Evolutionary conservation across 1,140 invertebrate species (phyloP).

Genomic region (Trichonephila clavata): DNA sequence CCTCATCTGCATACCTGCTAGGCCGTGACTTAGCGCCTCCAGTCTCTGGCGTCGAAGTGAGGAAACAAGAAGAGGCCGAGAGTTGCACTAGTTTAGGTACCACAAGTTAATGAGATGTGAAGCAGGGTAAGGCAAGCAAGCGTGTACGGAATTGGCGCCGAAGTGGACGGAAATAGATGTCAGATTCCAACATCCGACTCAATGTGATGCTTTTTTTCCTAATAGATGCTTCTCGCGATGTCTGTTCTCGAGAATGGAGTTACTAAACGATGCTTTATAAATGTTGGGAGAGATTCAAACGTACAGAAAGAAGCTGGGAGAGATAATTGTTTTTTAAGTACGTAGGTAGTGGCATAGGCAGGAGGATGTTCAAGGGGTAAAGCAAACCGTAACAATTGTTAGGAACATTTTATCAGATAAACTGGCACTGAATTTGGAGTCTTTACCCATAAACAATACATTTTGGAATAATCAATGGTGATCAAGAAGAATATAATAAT

Average conservation of each 20-base stretch:
- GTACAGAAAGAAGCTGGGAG: too few relatives aligned
- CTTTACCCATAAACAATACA: too few relatives aligned
- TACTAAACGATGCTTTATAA: conserved; percentile 38
- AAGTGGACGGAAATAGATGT: conserved; percentile 67
- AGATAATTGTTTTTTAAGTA: too few relatives aligned
- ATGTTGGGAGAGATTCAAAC: conserved; percentile 10
- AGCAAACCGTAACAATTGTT: too few relatives aligned
- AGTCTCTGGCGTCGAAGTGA: not conserved
- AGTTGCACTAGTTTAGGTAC: not conserved
- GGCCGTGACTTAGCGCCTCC: not conserved
- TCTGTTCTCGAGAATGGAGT: not conserved
- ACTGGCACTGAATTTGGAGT: too few relatives aligned
- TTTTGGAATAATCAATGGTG: too few relatives aligned
- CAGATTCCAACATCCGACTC: not conserved
- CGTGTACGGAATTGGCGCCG: conserved; percentile 69
- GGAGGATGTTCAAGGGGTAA: too few relatives aligned
- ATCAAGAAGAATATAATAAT: too few relatives aligned
- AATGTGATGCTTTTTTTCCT: not conserved
- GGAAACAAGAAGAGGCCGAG: not conserved
- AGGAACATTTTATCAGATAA: too few relatives aligned
- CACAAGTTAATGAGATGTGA: conserved; percentile 74
- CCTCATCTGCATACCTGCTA: conserved; percentile 68
- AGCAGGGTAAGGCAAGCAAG: conserved; percentile 64
- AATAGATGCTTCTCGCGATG: not conserved
- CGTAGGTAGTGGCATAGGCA: too few relatives aligned